Conservation (phyloP, 2,888 invertebrate genomes). For the Saturnia pavonia region DNA sequence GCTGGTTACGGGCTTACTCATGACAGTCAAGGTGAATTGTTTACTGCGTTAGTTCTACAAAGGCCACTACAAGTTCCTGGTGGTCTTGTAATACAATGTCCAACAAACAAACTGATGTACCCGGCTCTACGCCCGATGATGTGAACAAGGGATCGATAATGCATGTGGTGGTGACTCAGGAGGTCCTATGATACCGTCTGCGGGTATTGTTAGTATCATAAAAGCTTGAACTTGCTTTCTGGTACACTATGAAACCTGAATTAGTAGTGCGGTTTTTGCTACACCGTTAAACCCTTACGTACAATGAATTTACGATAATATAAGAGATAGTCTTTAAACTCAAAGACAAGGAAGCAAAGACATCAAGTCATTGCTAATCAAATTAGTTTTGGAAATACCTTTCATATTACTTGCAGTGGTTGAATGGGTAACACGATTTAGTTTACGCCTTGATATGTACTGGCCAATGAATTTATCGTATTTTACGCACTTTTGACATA, state of each 20-base stretch:
- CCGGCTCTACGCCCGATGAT: not conserved
- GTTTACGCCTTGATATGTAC: too few relatives aligned
- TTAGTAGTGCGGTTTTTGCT: not conserved
- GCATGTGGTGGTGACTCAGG: not conserved
- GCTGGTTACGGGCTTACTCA: not conserved
- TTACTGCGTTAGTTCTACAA: not conserved
- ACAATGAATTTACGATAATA: not conserved
- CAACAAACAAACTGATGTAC: not conserved
- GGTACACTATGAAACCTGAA: not conserved
- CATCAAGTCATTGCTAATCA: too few relatives aligned
- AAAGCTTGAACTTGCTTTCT: not conserved
- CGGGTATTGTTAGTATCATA: not conserved
- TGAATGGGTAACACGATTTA: too few relatives aligned
- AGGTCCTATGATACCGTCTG: not conserved
- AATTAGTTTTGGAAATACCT: too few relatives aligned
- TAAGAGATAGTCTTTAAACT: not conserved
- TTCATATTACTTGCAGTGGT: too few relatives aligned
- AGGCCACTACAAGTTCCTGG: not conserved
- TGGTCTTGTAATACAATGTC: not conserved
- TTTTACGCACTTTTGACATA: too few relatives aligned
- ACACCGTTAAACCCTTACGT: not conserved
- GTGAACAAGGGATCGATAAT: not conserved
- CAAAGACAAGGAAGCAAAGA: not conserved
- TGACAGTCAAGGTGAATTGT: not conserved
- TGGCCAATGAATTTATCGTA: too few relatives aligned